phyloP scores from a whole-genome alignment of 2,888 invertebrate species.

The Orthonevra nobilis region DNA sequence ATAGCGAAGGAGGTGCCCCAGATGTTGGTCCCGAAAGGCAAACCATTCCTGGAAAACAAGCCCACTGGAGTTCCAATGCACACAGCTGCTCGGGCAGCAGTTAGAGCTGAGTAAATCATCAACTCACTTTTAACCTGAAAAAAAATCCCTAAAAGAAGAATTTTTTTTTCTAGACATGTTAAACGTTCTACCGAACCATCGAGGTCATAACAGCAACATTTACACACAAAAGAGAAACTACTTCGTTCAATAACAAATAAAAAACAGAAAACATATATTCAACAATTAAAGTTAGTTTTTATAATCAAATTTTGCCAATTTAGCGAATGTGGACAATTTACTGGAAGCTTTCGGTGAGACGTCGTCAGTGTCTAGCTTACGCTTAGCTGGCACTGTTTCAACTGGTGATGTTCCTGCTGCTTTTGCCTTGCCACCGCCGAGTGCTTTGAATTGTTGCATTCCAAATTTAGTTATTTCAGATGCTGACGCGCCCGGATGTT shows the following conservation, averaged over 20 bases:
- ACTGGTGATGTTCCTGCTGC: conserved; percentile 72
- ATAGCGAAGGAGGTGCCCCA: background rate
- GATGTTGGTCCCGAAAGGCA: background rate
- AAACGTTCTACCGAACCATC: too few species aligned
- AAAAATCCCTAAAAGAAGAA: background rate
- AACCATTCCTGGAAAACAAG: background rate
- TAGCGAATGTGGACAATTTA: conserved; percentile 72
- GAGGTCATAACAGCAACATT: too few species aligned
- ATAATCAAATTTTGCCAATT: conserved; percentile 80
- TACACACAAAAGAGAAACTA: conserved; percentile 23
- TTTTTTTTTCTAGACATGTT: conserved; percentile 14
- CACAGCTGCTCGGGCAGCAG: conserved; percentile 54
- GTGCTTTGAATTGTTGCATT: conserved; percentile 76
- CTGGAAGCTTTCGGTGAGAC: conserved; percentile 34
- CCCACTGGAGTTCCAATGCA: conserved; percentile 31
- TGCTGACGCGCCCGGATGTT: conserved; percentile 82
- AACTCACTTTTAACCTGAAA: too few species aligned
- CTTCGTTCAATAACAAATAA: conserved; percentile 42
- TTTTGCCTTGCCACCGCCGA: conserved; percentile 75
- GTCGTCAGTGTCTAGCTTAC: conserved; percentile 78
- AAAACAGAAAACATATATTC: conserved; percentile 38
- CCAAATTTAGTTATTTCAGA: conserved; percentile 83
- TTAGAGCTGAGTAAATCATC: conserved; percentile 52
- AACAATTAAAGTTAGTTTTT: conserved; percentile 60
- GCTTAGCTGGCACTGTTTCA: conserved; percentile 78